Conservation (phyloP, 2,113 vertebrate species). For the Sinocyclocheilus rhinocerous region DNA sequence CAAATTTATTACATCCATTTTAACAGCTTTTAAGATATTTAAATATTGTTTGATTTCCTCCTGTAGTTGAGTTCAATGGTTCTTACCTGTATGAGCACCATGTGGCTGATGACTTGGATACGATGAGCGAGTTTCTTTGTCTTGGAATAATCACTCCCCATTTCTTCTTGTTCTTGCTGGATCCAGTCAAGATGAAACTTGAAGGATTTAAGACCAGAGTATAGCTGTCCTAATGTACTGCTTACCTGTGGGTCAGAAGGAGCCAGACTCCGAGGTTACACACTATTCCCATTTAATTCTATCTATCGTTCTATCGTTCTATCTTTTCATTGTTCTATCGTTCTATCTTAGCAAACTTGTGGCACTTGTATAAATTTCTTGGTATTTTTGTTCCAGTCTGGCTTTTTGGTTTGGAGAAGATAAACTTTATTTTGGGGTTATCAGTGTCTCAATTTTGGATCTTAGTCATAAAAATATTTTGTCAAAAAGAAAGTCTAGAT, state of each 20-base stretch:
- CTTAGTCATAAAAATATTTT: not conserved
- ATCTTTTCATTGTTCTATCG: not conserved
- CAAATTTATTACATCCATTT: not conserved
- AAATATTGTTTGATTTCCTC: not conserved
- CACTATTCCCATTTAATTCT: not conserved
- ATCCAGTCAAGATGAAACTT: constrained; percentile 67
- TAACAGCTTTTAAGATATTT: not conserved
- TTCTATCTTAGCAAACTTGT: not conserved
- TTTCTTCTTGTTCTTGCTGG: constrained; percentile 53
- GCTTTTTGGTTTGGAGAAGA: not conserved
- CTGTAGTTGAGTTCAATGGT: not conserved
- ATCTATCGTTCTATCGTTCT: not conserved
- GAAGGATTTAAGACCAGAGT: constrained; percentile 49
- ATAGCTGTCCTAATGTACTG: constrained; percentile 60
- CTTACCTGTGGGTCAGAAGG: constrained; percentile 59
- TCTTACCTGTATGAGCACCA: constrained; percentile 61
- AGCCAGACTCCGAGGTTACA: not conserved
- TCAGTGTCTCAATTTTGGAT: not conserved
- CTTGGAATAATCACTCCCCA: constrained; percentile 31
- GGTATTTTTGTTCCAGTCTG: not conserved
- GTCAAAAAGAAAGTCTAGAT: not conserved
- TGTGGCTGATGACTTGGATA: constrained; percentile 13
- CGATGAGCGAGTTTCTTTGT: constrained; percentile 36
- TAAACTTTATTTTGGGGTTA: not conserved
- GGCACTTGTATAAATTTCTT: not conserved